phyloP scores from a whole-genome alignment of 2,113 vertebrate genomes.

The Propithecus coquereli region DNA sequence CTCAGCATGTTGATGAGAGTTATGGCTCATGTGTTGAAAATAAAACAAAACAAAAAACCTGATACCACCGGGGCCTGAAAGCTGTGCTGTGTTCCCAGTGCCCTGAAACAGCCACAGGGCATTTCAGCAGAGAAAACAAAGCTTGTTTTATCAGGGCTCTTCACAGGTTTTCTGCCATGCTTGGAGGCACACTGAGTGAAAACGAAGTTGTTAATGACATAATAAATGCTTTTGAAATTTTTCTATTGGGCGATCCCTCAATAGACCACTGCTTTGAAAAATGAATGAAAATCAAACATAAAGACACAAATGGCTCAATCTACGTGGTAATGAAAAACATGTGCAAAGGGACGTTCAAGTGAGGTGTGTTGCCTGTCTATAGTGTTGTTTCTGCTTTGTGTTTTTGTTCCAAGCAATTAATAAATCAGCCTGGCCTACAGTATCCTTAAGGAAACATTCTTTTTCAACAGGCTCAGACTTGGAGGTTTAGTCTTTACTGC shows the following conservation, averaged over 20 bases:
- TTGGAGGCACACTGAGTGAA: not conserved
- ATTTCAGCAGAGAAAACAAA: slow-evolving; percentile 51
- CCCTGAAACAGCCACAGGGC: not conserved
- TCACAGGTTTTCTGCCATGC: not conserved
- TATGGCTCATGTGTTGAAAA: not conserved
- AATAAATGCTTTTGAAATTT: slow-evolving; percentile 20
- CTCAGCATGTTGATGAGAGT: not conserved
- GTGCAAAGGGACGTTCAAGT: rapidly evolving
- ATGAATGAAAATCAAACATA: slow-evolving; percentile 40
- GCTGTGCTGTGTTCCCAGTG: not conserved
- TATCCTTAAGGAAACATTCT: not conserved
- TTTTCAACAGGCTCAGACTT: not conserved
- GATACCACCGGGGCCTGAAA: slow-evolving; percentile 16
- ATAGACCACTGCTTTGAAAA: slow-evolving; percentile 32
- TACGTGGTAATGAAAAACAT: not conserved
- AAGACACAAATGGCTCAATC: slow-evolving; percentile 28
- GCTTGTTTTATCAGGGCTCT: not conserved
- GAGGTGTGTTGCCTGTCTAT: not conserved
- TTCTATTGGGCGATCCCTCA: not conserved
- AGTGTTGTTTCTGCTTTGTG: not conserved
- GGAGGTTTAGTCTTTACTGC: not conserved
- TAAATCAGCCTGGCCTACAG: not conserved
- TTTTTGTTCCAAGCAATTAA: not conserved
- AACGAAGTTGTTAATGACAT: not conserved
- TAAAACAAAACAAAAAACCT: not conserved